Evolutionary conservation across 2,888 invertebrate genomes (phyloP), one percentile per base, ranked within the genome.

Genomic region (Torymus tubicola): DNA sequence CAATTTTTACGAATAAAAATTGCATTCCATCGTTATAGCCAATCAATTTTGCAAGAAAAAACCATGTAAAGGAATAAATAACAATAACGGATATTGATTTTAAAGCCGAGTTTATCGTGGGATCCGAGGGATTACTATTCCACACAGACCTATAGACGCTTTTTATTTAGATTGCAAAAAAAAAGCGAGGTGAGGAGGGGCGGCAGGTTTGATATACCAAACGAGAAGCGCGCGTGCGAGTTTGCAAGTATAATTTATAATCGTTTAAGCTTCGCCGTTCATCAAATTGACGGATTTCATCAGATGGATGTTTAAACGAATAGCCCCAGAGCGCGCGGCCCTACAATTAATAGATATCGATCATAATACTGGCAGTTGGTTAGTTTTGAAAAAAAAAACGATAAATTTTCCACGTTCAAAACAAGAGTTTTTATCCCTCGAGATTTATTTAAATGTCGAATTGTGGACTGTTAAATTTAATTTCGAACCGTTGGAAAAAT

Each of bases 171-270:
- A 31, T 31, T 31, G 3, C 3, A 31, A 31, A 31, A 31, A 31
- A 31, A 31, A 31, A 31, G 24, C 24, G 24, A 24, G 31, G 4
- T 5, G 31, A 2, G 31, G 31, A 2, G 24, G 3, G 24, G 3
- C n/a, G 21, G 2, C 21, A 21, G 21, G 21, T 21, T 21, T 21
- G 31, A 31, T 31, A 31, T 31, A 31, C 31, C 31, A 31, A n/a
- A n/a, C n/a, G 3, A 3, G 31, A 3, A 5, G 4, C 3, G 61
- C n/a, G 21, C n/a, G 16, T 16, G 16, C 50, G 53, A 67, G 53
- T 67, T 67, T 53, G 21, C 67, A 55, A 68, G 24, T 68, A 24
- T 68, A 68, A 57, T 57, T 53, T 24, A 69, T 69, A 69, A 69
- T 57, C 68, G 68, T 57, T 69, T 69, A 69, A 69, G 53, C 68